Conservation (phyloP, 2,797 vertebrate genomes). For the Ctenopoma kingsleyae region DNA sequence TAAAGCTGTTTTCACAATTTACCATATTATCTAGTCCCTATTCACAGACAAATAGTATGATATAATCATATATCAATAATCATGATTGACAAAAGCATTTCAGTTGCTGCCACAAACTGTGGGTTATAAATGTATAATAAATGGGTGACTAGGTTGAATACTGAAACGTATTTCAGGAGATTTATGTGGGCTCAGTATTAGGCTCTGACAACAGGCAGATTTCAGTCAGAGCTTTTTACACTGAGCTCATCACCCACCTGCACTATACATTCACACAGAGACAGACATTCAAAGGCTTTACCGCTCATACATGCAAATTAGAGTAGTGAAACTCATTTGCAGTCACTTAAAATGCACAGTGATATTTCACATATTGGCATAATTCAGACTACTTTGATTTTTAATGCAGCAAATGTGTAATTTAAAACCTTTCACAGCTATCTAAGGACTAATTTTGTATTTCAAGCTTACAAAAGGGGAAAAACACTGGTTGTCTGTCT, state of each 20-base stretch:
- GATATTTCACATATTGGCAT: neutral
- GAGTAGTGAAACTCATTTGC: neutral
- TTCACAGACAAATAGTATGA: neutral
- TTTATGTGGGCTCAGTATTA: constrained; percentile 10
- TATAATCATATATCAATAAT: neutral
- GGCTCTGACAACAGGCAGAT: too few species aligned
- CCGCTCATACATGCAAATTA: constrained; percentile 20
- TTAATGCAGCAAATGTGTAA: neutral
- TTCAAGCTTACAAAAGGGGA: neutral
- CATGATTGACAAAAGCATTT: too few species aligned
- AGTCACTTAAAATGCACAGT: neutral
- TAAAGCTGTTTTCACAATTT: neutral
- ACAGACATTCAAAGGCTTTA: neutral
- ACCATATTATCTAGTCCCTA: neutral
- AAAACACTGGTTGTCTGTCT: neutral
- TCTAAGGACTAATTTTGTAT: neutral
- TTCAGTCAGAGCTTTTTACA: neutral
- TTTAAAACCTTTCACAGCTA: neutral
- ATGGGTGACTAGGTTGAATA: neutral
- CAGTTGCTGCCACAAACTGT: neutral
- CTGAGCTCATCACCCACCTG: constrained; percentile 16
- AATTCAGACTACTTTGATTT: neutral
- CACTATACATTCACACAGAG: constrained; percentile 27
- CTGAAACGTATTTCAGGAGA: neutral
- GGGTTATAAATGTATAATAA: neutral